Evolutionary conservation across 2,888 invertebrate genomes (phyloP).

Genomic region (Hirtodrosophila confusa): DNA sequence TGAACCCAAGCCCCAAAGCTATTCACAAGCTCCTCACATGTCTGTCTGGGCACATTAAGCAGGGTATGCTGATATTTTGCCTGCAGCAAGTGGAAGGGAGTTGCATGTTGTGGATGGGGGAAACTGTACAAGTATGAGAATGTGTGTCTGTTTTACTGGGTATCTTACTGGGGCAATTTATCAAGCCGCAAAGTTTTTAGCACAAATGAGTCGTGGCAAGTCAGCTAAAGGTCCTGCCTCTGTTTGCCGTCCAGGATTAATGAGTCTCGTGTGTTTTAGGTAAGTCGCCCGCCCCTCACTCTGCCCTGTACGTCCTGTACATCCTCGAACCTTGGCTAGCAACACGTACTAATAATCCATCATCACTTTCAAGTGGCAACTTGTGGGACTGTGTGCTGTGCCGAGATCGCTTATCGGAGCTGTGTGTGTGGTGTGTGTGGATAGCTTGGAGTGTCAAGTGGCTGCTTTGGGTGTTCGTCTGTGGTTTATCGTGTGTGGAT

Average conservation of each 20-base stretch:
- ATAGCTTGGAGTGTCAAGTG: slow-evolving; percentile 27
- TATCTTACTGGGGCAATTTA: slow-evolving; percentile 64
- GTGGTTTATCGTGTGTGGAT: slow-evolving; percentile 35
- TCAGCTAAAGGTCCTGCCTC: slow-evolving; percentile 52
- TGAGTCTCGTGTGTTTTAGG: slow-evolving; percentile 79
- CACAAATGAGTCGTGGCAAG: slow-evolving; percentile 77
- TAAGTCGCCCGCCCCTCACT: slow-evolving; percentile 19
- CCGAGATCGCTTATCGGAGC: slow-evolving; percentile 59
- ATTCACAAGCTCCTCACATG: slow-evolving; percentile 41
- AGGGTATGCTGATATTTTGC: slow-evolving; percentile 27
- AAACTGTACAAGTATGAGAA: not conserved
- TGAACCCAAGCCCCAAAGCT: slow-evolving; percentile 22
- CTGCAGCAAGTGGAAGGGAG: slow-evolving; percentile 26
- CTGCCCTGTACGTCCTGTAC: slow-evolving; percentile 18
- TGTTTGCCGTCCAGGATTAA: slow-evolving; percentile 74
- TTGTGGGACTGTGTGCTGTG: slow-evolving; percentile 39
- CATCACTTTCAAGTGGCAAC: slow-evolving; percentile 67
- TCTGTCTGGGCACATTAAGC: slow-evolving; percentile 19
- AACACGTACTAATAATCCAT: slow-evolving; percentile 82
- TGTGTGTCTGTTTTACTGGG: slow-evolving; percentile 26
- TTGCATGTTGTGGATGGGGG: not conserved
- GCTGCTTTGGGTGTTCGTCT: slow-evolving; percentile 13
- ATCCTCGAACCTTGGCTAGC: slow-evolving; percentile 55
- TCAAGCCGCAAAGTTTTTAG: slow-evolving; percentile 75
- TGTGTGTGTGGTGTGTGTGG: slow-evolving; percentile 7